Evolutionary conservation across 2,888 invertebrate species (phyloP).

Genomic region (Gastracanthus pulcherrimus): DNA sequence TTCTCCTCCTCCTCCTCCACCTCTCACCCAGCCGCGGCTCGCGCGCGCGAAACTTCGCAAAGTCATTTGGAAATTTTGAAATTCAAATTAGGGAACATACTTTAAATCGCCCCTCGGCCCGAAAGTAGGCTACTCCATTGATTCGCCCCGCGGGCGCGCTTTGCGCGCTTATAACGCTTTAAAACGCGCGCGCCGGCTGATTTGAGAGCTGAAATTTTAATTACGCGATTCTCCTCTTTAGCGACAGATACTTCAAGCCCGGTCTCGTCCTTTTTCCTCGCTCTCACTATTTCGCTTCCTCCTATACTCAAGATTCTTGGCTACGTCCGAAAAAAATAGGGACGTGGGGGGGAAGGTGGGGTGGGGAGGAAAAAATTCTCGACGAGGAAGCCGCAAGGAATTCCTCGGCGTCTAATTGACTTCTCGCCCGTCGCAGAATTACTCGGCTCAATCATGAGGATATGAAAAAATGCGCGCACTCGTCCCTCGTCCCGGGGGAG

Average conservation of each 20-base stretch:
- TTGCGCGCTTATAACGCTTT: too few relatives aligned
- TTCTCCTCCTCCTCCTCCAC: not conserved
- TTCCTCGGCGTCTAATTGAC: constrained; percentile 53
- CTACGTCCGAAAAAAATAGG: not conserved
- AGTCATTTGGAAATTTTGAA: constrained; percentile 56
- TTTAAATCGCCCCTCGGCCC: constrained; percentile 44
- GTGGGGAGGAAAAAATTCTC: constrained; percentile 16
- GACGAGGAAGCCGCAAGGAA: not conserved
- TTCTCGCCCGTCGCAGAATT: constrained; percentile 40
- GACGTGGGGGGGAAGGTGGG: not conserved
- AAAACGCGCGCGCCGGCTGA: constrained; percentile 6
- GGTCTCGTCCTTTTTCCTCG: not conserved
- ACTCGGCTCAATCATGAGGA: constrained; percentile 50
- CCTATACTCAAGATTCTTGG: constrained; percentile 3
- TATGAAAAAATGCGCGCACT: constrained; percentile 39
- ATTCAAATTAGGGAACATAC: constrained; percentile 55
- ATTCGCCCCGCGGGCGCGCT: constrained; percentile 43
- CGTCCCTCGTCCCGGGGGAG: too few relatives aligned
- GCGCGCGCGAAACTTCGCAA: constrained; percentile 37
- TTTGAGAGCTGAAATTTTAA: constrained; percentile 53
- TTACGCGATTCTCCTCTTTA: constrained; percentile 51
- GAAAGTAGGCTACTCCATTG: constrained; percentile 54
- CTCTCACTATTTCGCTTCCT: not conserved
- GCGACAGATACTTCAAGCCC: not conserved
- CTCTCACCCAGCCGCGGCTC: not conserved